A percentile compares a stretch with the other conserved stretches of the same genome.
These are phyloP conservation scores for Tyto alba DNA, from an alignment of 2,113 vertebrate genomes.

Conservation along the genomic window DNA sequence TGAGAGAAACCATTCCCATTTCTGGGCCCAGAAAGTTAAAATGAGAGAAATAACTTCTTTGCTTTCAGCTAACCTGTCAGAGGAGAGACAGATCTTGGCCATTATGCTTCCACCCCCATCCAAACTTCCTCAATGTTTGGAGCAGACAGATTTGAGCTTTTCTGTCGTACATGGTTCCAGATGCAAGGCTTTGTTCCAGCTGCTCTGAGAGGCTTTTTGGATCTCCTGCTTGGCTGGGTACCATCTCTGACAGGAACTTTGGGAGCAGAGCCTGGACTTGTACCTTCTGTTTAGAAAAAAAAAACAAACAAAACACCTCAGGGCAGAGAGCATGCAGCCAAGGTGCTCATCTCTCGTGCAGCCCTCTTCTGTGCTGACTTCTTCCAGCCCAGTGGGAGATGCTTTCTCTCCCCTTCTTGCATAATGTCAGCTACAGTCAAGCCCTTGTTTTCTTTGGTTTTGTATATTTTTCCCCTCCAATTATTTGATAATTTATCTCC, in stretches of 20 bases:
- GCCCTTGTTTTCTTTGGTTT: not conserved
- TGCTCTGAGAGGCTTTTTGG: not conserved
- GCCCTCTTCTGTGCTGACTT: not conserved
- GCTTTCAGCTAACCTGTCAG: not conserved
- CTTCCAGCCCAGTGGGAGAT: not conserved
- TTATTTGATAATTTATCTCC: not conserved
- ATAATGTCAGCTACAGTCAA: not conserved
- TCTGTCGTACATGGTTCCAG: not conserved
- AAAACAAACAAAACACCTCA: not conserved
- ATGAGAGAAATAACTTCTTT: not conserved
- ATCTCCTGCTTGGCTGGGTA: not conserved
- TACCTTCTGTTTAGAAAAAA: not conserved
- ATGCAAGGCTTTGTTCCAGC: not conserved
- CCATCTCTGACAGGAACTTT: not conserved
- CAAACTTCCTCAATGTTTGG: not conserved
- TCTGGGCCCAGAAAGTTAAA: not conserved
- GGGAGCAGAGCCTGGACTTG: constrained; percentile 4
- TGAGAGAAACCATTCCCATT: not conserved
- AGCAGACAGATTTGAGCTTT: not conserved
- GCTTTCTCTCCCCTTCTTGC: not conserved
- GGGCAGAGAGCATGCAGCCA: not conserved
- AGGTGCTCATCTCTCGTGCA: not conserved
- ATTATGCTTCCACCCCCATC: not conserved
- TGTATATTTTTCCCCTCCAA: not conserved
- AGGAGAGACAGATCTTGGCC: not conserved